Base-by-base conservation (phyloP, 1,140 invertebrate species). In the Globodera ellingtonae region DNA sequence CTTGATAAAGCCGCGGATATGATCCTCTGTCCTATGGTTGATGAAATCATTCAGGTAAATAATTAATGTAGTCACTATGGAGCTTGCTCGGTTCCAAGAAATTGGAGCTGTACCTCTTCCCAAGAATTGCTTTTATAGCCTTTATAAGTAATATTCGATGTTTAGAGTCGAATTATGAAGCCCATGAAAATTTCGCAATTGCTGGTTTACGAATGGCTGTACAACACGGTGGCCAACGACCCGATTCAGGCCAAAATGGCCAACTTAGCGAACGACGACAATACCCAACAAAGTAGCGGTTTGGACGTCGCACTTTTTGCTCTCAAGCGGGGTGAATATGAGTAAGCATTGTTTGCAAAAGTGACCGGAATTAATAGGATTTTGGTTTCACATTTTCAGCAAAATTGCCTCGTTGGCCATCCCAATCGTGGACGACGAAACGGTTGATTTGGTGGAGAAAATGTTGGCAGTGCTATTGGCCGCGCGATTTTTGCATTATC, bases 111-210 rank as follows among this genome's bases (percentile, higher is more conserved):
- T 35, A 3, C 35, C 3, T 35, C 3, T 35, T 3, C 35, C 35
- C 35, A 35, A 35, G 3, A 35, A 35, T 35, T 35, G 35, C 35
- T 35, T 35, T 35, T 35, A 35, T 35, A 3, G 35, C 35, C 3
- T 35, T 35, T 35, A 35, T 35, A 2, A 35, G 35, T 2, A 24
- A 18, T 67, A 21, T 46, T 62, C 10, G 2, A 24, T 77, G 65
- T 77, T n/a, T 15, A 77, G 75, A 35, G n/a, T 13, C 59, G 62
- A 7, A 9, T 65, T 48, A 59, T 24, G n/a, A 24, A 46, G 5
- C 75, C 62, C 35, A 52, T 67, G 48, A 77, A 65, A 48, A 77
- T 77, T 69, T n/a, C 75, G n/a, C 75, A 77, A 77, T 8, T 62
- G 13, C 5, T 66, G 6, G 75, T 77, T 46, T 52, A 10, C 15